Conservation (phyloP, 92 coral and sea anemone species). For the Siderastrea siderea region DNA sequence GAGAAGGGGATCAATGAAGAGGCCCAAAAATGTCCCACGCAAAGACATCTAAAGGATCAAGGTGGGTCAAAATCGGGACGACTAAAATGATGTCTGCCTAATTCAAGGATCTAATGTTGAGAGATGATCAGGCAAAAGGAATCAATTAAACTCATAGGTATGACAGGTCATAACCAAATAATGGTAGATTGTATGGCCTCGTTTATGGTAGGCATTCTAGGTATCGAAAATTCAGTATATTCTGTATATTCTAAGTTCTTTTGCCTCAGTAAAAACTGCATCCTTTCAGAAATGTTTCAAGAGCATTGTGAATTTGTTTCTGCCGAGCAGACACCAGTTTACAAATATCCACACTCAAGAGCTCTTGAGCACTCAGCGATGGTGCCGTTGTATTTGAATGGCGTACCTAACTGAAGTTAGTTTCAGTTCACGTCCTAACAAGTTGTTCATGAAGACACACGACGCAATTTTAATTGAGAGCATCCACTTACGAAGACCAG, state of each 20-base stretch:
- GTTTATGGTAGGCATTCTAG: too few species aligned
- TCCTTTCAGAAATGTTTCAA: too few species aligned
- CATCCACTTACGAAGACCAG: not conserved
- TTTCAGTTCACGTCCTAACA: not conserved
- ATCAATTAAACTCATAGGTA: not conserved
- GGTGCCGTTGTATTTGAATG: too few species aligned
- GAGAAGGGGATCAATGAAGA: not conserved
- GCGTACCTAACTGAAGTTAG: not conserved
- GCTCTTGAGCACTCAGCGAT: too few species aligned
- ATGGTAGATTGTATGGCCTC: too few species aligned
- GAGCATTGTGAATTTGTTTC: too few species aligned
- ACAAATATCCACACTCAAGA: too few species aligned
- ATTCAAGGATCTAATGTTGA: slow-evolving; percentile 11
- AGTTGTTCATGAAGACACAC: not conserved
- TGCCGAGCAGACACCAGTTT: too few species aligned
- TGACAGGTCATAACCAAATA: not conserved
- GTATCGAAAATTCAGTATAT: too few species aligned
- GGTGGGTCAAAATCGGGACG: not conserved
- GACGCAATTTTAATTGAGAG: not conserved
- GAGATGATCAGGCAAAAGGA: not conserved
- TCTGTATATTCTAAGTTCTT: too few species aligned
- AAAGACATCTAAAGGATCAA: slow-evolving; percentile 12
- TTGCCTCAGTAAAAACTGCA: too few species aligned
- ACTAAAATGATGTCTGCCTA: not conserved
- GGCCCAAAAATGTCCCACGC: slow-evolving; percentile 30